A percentile compares a stretch with the other conserved stretches of the same genome.
phyloP scores from a whole-genome alignment of 2,888 invertebrate species.

The Xestia rhomboidea region DNA sequence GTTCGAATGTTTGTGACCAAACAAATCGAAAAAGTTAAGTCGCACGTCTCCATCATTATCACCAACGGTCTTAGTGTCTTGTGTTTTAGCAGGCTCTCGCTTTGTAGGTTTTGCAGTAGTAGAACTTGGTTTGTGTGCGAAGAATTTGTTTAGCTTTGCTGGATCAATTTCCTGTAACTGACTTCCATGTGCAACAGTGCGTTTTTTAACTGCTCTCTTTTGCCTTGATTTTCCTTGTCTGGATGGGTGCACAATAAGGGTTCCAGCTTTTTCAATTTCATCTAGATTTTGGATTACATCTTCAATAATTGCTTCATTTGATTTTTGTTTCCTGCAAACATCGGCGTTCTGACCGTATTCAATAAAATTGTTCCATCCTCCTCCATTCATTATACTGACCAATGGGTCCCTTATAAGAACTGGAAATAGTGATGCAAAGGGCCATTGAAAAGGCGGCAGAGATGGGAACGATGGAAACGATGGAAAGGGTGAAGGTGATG shows the following conservation, averaged over 20 bases:
- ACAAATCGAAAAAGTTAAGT: constrained; percentile 77
- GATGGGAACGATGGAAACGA: constrained; percentile 50
- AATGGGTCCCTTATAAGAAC: constrained; percentile 91
- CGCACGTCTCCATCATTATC: constrained; percentile 76
- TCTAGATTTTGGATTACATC: constrained; percentile 32
- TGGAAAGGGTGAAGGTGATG: constrained; percentile 68
- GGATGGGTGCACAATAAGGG: constrained; percentile 47
- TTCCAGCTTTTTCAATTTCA: constrained; percentile 36
- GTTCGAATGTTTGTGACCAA: constrained; percentile 76
- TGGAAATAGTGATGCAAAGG: constrained; percentile 89
- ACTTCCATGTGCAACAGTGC: constrained; percentile 74
- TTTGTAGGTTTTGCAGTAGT: constrained; percentile 75
- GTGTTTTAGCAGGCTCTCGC: constrained; percentile 66
- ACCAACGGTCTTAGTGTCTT: constrained; percentile 72
- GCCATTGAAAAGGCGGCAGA: constrained; percentile 84
- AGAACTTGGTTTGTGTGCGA: constrained; percentile 70
- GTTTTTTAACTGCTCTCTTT: constrained; percentile 81
- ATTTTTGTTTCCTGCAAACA: constrained; percentile 85
- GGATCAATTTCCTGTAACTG: constrained; percentile 72
- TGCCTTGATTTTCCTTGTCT: constrained; percentile 70
- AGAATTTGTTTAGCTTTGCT: constrained; percentile 76
- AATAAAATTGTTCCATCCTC: constrained; percentile 89
- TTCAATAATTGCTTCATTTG: constrained; percentile 57
- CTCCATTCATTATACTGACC: constrained; percentile 86
- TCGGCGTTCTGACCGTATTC: constrained; percentile 91